Evolutionary conservation across 2,797 vertebrate species (phyloP), one percentile per base, ranked within the genome.

Genomic region (Esox lucius): DNA sequence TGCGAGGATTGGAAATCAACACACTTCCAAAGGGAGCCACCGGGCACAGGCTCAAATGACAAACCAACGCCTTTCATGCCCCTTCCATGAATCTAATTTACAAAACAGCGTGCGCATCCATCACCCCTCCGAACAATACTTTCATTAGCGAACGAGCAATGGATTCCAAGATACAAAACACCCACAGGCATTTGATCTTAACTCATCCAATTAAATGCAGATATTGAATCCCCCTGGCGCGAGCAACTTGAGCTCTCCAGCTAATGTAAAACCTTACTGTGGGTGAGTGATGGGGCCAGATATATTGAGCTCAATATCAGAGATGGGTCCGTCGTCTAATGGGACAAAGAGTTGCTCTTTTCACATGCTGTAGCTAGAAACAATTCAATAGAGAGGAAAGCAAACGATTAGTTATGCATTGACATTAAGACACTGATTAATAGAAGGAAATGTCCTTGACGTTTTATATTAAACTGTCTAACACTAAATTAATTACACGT

Each of bases 201-300:
- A 91, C 88, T 85, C 84, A 81, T 80, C 86, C 88, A 86, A 87
- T 90, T 90, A 91, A 90, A 88, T 71, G 77, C 83, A 67, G 82
- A 80, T 85, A 90, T 87, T 88, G 85, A 87, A 87, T 86, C 83
- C 75, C 78, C 78, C 80, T 74, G 71, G 79, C 70, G 72, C 49
- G 53, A 82, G 91, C 84, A 91, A 91, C 85, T 56, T 87, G 90
- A 92, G 88, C 90, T 13, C 4, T 49, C 71, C 56, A 16, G 81
- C 77, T 82, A 84, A 81, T 78, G 75, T 46, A 46, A 13, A 65
- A 61, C 59, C 72, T 73, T 74, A 78, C 82, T 74, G n/a, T 31
- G 59, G 73, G 33, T 74, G 83, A 76, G 51, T 64, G 42, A 46
- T 46, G 42, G 42, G 64, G 72, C 79, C 49, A 51, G 76, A 31